Conservation (phyloP, 2,797 vertebrate species). For the Pteropus rufus region DNA sequence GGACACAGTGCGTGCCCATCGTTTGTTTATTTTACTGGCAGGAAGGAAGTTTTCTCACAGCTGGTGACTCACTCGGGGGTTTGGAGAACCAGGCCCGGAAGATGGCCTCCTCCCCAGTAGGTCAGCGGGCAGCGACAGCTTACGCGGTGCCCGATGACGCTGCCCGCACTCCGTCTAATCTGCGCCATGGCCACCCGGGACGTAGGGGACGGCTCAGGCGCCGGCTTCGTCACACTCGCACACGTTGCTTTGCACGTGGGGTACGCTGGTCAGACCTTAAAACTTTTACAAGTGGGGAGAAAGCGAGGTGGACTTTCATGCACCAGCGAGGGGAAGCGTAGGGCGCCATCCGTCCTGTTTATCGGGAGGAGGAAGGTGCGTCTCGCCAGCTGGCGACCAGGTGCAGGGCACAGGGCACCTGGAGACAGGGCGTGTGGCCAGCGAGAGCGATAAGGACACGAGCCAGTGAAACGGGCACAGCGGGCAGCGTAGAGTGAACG, state of each 20-base stretch:
- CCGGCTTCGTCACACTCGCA: neutral
- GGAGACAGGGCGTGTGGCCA: too few relatives aligned
- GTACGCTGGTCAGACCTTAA: neutral
- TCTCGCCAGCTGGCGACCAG: too few relatives aligned
- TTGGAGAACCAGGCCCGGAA: neutral
- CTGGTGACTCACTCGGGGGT: neutral
- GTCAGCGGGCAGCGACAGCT: fast-evolving
- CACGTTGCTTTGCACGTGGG: neutral
- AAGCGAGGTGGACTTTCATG: neutral
- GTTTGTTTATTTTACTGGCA: neutral
- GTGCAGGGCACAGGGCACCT: too few relatives aligned
- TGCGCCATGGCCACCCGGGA: neutral
- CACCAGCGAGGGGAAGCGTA: neutral
- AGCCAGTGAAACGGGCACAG: too few relatives aligned
- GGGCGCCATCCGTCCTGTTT: too few relatives aligned
- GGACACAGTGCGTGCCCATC: too few relatives aligned
- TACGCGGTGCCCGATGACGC: too few relatives aligned
- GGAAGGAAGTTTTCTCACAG: neutral
- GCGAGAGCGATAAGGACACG: too few relatives aligned
- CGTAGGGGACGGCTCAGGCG: fast-evolving
- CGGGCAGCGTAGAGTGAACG: too few relatives aligned
- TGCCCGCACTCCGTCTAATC: too few relatives aligned
- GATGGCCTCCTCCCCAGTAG: neutral
- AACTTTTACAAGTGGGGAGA: neutral
- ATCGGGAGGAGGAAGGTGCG: too few relatives aligned